phyloP scores from a whole-genome alignment of 2,113 vertebrate genomes.

The Regulus satrapa region DNA sequence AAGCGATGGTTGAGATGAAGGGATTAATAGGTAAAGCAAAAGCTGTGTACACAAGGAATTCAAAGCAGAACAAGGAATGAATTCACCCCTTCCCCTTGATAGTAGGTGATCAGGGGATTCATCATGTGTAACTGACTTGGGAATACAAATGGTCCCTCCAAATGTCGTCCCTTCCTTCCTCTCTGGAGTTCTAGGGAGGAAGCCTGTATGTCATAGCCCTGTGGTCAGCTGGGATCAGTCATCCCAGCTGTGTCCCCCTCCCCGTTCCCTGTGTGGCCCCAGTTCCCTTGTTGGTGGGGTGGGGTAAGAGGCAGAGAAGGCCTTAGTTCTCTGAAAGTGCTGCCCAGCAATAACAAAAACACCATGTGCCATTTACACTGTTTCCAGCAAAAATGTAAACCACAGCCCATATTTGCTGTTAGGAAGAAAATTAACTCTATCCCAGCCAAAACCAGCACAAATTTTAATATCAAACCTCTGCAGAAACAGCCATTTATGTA shows the following conservation, averaged over 20 bases:
- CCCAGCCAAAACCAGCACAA: not conserved
- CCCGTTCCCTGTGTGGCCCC: too few relatives aligned
- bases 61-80: not conserved
- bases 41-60: not conserved
- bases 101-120: not conserved
- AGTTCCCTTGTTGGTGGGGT: not conserved
- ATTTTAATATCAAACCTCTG: not conserved
- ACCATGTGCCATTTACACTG: not conserved
- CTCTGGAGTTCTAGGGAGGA: not conserved
- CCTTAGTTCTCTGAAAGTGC: not conserved
- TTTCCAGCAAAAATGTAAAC: not conserved
- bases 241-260: not conserved
- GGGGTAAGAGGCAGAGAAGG: not conserved
- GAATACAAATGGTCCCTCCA: not conserved
- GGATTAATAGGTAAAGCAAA: not conserved
- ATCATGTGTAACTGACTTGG: not conserved
- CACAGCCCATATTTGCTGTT: too few relatives aligned
- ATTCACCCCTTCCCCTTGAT: not conserved
- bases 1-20: not conserved
- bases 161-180: not conserved
- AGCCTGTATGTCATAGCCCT: not conserved
- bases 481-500: constrained; percentile 43
- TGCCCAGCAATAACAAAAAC: not conserved
- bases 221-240: not conserved
- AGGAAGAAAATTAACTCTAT: not conserved